Evolutionary conservation across 2,797 vertebrate genomes (phyloP), one percentile per base, ranked within the genome.

Genomic region (Coendou prehensilis): DNA sequence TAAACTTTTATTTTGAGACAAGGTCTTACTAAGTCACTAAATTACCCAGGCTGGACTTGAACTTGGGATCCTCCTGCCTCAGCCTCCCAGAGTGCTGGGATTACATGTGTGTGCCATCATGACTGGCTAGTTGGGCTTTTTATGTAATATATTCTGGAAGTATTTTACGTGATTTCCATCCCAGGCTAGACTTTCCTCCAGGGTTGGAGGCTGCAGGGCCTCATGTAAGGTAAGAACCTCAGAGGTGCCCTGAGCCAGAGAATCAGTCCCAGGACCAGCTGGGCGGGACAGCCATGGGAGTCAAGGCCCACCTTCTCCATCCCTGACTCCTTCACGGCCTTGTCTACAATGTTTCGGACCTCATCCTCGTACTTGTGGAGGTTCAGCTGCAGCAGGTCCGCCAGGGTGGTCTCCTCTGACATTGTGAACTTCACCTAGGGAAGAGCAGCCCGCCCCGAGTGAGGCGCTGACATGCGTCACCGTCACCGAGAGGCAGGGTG

Each of bases 361-460:
- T 99, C 98, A 1, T 99, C 98, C 86, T 99, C 98, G 0, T 97
- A 98, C 3, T 96, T 84, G 96, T 99, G 99, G 0, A 99, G 98
- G 91, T 98, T 98, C 92, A 99, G 97, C 94, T 98, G 98, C 79
- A 99, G 97, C 52, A 99, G 73, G 3, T 99, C 98, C 0, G 98
- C 98, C 0, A 99, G 98, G 0, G 97, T 98, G 1, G 98, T 99
- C 26, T 98, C 45, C 0, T 98, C 67, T 0, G 98, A 98, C 99
- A 99, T 98, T 45, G 95, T 89, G 78, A 99, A 99, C 2, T 97
- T 98, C 97, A 99, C 99, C 98, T 99, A 90, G 1, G 52, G 26
- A 9, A 6, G 28, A 52, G 0, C 1, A 0, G 30, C 4, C 1
- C 0, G 0, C 8, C 11, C 47, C 18, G 0, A 0, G 0, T 20